A percentile compares a stretch with the other conserved stretches of the same genome.
Evolutionary conservation across 2,797 vertebrate species (phyloP).

Genomic region (Enteromius thamalakanensis): DNA sequence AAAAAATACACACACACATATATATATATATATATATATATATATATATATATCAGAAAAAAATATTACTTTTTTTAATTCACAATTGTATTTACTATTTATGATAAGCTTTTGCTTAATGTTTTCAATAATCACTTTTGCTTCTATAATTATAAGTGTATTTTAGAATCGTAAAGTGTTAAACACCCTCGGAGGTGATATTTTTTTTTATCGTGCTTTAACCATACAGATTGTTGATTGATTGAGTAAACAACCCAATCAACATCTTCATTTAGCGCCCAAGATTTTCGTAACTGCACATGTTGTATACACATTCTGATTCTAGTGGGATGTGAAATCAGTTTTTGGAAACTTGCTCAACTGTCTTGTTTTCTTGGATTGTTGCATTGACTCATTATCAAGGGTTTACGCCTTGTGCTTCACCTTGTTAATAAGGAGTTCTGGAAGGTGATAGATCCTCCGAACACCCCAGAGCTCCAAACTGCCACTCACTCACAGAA

Average conservation of each 20-base stretch:
- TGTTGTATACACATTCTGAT: not conserved
- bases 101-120: not conserved
- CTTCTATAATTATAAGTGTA: not conserved
- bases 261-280: not conserved
- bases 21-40: too few species aligned
- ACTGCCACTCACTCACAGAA: slow-evolving; percentile 12
- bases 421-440: slow-evolving; percentile 57
- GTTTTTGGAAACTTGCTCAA: slow-evolving; percentile 9
- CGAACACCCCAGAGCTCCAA: slow-evolving; percentile 34
- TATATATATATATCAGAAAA: too few species aligned
- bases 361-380: slow-evolving; percentile 21
- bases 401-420: slow-evolving; percentile 17
- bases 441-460: slow-evolving; percentile 36
- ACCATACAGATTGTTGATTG: not conserved
- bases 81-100: too few species aligned
- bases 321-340: not conserved
- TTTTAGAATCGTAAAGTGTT: not conserved
- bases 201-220: not conserved
- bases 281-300: not conserved
- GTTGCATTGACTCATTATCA: slow-evolving; percentile 30
- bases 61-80: too few species aligned
- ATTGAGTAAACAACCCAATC: not conserved
- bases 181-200: not conserved
- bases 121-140: not conserved
- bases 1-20: too few species aligned